These are phyloP conservation scores for Xanthia icteritia DNA, from an alignment of 2,888 invertebrate genomes.

Conservation along the genomic window DNA sequence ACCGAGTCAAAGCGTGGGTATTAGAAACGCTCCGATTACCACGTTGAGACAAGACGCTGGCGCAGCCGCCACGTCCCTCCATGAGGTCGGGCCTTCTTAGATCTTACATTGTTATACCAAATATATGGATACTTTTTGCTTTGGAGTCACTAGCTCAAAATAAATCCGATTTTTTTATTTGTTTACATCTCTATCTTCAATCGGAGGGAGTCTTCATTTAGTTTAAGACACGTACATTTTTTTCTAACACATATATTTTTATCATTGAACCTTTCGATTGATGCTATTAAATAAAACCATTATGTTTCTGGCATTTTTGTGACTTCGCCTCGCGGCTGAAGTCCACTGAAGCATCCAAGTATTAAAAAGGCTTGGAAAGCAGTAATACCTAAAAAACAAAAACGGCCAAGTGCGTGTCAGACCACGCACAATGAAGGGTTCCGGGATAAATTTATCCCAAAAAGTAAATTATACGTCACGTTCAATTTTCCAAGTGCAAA, in stretches of 20 bases:
- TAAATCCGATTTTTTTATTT: neutral
- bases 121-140: slow-evolving; percentile 18
- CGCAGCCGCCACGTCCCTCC: slow-evolving; percentile 63
- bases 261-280: neutral
- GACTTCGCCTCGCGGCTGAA: neutral
- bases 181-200: neutral
- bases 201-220: neutral
- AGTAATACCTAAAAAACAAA: neutral
- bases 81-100: slow-evolving; percentile 17
- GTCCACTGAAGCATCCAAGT: neutral
- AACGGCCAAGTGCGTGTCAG: no score
- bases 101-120: slow-evolving; percentile 11
- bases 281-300: neutral
- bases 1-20: slow-evolving; percentile 90
- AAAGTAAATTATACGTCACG: no score
- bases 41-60: slow-evolving; percentile 79
- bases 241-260: neutral
- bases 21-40: slow-evolving; percentile 90
- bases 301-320: neutral
- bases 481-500: no score
- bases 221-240: neutral
- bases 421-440: no score
- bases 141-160: neutral
- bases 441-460: no score
- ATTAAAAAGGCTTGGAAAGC: neutral